Percentiles rank a stretch among this genome's conserved stretches.
phyloP scores from a whole-genome alignment of 2,888 invertebrate species.

The Bugula neritina region DNA sequence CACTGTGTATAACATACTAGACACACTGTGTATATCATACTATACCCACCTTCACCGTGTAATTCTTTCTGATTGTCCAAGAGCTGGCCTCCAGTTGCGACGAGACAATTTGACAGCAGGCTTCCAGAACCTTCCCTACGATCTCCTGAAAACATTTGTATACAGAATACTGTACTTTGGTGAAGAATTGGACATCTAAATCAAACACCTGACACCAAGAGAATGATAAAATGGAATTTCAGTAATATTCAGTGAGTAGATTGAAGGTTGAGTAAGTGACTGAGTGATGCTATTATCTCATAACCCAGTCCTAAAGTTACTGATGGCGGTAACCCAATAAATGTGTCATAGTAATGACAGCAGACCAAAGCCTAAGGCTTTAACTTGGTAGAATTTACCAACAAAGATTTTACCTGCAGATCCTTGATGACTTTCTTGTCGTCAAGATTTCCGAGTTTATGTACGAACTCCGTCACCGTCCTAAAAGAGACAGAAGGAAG shows the following conservation, averaged over 20 bases:
- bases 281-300: no score
- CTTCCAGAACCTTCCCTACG: slow-evolving; percentile 66
- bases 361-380: no score
- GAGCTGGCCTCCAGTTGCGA: slow-evolving; percentile 84
- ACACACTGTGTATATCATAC: neutral
- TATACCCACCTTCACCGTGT: slow-evolving; percentile 24
- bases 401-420: slow-evolving; percentile 68
- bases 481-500: slow-evolving; percentile 40
- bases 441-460: slow-evolving; percentile 67
- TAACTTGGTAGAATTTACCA: no score
- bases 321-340: no score
- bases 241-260: no score
- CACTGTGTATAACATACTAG: neutral
- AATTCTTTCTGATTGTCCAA: slow-evolving; percentile 57
- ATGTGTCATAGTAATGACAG: no score
- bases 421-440: slow-evolving; percentile 76
- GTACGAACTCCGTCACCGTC: slow-evolving; percentile 75
- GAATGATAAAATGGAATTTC: no score
- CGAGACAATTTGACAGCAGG: slow-evolving; percentile 76
- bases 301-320: no score
- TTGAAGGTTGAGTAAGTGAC: no score
- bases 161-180: no score
- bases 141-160: slow-evolving; percentile 52
- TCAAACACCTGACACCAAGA: no score
- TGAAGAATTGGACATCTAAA: no score